These are phyloP conservation scores for Incurvaria masculella DNA, from an alignment of 2,888 invertebrate species.

Conservation along the genomic window DNA sequence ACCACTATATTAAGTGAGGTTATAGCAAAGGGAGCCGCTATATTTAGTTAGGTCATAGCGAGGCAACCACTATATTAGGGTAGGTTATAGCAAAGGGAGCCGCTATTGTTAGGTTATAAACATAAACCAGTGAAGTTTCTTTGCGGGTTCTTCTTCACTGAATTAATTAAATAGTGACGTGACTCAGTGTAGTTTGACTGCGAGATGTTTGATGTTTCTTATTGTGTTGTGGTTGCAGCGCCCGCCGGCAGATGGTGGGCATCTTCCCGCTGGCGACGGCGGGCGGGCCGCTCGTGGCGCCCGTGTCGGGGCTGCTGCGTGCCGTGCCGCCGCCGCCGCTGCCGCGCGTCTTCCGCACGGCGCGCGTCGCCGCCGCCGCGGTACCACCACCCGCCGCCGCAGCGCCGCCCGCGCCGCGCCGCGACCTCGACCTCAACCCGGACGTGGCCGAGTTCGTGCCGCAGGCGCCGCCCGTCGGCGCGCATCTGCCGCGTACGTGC, in stretches of 20 bases:
- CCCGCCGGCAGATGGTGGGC: slow-evolving; percentile 50
- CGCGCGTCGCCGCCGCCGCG: slow-evolving; percentile 17
- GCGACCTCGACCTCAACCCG: slow-evolving; percentile 70
- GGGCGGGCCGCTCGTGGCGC: slow-evolving; percentile 48
- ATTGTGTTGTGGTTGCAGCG: slow-evolving; percentile 22
- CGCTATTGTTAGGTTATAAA: too few relatives aligned
- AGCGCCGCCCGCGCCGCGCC: slow-evolving; percentile 14
- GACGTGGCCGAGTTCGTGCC: slow-evolving; percentile 87
- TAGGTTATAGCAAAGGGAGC: too few relatives aligned
- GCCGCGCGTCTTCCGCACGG: slow-evolving; percentile 55
- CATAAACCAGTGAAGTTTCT: too few relatives aligned
- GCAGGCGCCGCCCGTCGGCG: slow-evolving; percentile 21
- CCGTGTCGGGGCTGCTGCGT: slow-evolving; percentile 58
- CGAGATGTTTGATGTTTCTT: too few relatives aligned
- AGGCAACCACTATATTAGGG: too few relatives aligned
- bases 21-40: too few relatives aligned
- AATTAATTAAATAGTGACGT: too few relatives aligned
- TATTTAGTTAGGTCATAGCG: too few relatives aligned
- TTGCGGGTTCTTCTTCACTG: too few relatives aligned
- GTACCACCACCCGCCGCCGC: slow-evolving; percentile 10
- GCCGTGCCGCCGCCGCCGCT: slow-evolving; percentile 71
- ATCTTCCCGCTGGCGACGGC: slow-evolving; percentile 48
- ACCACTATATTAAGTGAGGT: too few relatives aligned
- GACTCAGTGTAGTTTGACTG: too few relatives aligned
- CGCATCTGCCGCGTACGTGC: too few relatives aligned